Evolutionary conservation across 1,140 invertebrate genomes (phyloP).

Genomic region (Drosophila lacertosa): DNA sequence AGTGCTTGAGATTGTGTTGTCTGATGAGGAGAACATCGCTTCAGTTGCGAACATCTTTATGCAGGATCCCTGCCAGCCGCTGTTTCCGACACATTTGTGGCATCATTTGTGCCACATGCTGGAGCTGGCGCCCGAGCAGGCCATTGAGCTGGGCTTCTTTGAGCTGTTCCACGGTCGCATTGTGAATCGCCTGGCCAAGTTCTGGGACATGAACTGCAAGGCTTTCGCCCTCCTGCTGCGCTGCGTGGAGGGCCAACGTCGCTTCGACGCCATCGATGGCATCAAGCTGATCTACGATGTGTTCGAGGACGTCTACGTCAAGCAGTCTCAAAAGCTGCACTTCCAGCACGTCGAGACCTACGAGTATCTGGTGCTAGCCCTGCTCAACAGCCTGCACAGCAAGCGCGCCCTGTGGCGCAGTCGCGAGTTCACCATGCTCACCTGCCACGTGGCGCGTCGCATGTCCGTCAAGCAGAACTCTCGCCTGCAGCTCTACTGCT

Average conservation of each 20-base stretch:
- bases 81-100: slow-evolving; percentile 60
- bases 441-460: slow-evolving; percentile 54
- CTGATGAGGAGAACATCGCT: slow-evolving; percentile 41
- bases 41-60: slow-evolving; percentile 51
- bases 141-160: slow-evolving; percentile 63
- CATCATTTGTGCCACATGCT: slow-evolving; percentile 65
- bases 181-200: slow-evolving; percentile 38
- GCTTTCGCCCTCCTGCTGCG: slow-evolving; percentile 70
- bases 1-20: slow-evolving; percentile 55
- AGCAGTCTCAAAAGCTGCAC: slow-evolving; percentile 1
- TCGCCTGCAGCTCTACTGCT: slow-evolving; percentile 61
- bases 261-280: slow-evolving; percentile 64
- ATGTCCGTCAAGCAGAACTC: slow-evolving; percentile 39
- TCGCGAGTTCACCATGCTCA: slow-evolving; percentile 67
- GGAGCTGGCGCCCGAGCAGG: slow-evolving; percentile 57
- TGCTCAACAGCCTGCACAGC: slow-evolving; percentile 70
- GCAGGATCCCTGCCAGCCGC: slow-evolving; percentile 53
- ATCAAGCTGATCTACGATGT: slow-evolving; percentile 54
- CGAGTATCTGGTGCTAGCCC: slow-evolving; percentile 54
- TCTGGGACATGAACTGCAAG: slow-evolving; percentile 58
- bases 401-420: slow-evolving; percentile 68
- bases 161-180: slow-evolving; percentile 62
- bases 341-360: slow-evolving; percentile 45
- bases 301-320: slow-evolving; percentile 6
- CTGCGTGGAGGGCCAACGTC: slow-evolving; percentile 63